Evolutionary conservation across 1,140 invertebrate species (phyloP).

Genomic region (Meloidogyne hapla): DNA sequence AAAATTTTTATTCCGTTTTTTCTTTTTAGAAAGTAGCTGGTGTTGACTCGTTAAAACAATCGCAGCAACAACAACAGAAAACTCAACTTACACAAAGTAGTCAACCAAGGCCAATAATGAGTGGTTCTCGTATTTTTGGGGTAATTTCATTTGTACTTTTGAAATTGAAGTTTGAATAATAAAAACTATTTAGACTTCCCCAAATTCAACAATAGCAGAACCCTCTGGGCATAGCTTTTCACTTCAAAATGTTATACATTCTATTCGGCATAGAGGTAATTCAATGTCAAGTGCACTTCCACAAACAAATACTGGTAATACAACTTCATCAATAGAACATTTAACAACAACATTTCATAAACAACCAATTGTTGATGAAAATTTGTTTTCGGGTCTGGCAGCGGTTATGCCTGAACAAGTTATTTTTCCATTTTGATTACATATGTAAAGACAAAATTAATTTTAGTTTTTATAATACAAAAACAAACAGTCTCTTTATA

Average conservation of each 20-base stretch:
- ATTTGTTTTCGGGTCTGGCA: not conserved
- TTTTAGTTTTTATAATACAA: no score
- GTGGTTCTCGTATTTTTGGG: not conserved
- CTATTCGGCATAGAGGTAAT: not conserved
- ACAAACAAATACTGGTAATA: not conserved
- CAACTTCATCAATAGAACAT: slow-evolving; percentile 17
- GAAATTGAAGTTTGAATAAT: no score
- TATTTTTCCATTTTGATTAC: not conserved
- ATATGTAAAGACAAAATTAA: no score
- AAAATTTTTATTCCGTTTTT: no score
- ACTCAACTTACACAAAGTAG: not conserved
- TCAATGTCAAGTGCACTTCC: not conserved
- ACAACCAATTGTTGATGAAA: not conserved
- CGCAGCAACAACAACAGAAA: not conserved
- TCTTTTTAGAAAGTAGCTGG: not conserved
- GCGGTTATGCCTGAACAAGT: slow-evolving; percentile 35
- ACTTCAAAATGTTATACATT: not conserved
- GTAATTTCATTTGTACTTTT: not conserved
- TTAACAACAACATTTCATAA: slow-evolving; percentile 14
- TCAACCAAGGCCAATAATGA: not conserved
- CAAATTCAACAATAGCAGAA: slow-evolving; percentile 15
- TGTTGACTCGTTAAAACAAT: not conserved
- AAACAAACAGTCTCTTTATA: no score
- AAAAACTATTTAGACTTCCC: slow-evolving; percentile 9
- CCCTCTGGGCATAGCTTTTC: slow-evolving; percentile 8